These are phyloP conservation scores for Eulithis testata DNA, from an alignment of 2,888 invertebrate genomes.

Conservation along the genomic window DNA sequence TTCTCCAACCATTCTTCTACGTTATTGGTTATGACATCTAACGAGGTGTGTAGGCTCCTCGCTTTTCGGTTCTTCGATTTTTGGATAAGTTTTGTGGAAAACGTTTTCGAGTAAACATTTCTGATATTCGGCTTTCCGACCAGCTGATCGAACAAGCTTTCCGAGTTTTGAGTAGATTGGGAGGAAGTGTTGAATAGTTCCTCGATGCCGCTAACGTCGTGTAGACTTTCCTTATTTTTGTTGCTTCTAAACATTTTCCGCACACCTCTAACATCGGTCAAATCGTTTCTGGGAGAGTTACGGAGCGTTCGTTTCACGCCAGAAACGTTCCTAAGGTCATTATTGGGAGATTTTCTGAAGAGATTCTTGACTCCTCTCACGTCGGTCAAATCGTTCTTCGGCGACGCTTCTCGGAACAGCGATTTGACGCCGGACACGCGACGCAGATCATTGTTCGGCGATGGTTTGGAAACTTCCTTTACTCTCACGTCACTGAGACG, in stretches of 20 bases:
- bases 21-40: slow-evolving; percentile 52
- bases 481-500: slow-evolving; percentile 60
- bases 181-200: slow-evolving; percentile 60
- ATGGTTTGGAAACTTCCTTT: slow-evolving; percentile 48
- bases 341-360: slow-evolving; percentile 57
- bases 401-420: slow-evolving; percentile 53
- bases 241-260: slow-evolving; percentile 52
- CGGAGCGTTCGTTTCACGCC: slow-evolving; percentile 61
- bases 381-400: slow-evolving; percentile 66
- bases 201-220: slow-evolving; percentile 69
- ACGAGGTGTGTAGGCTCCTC: slow-evolving; percentile 49
- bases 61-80: slow-evolving; percentile 41
- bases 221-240: slow-evolving; percentile 42
- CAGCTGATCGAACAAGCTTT: slow-evolving; percentile 60
- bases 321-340: slow-evolving; percentile 67
- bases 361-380: slow-evolving; percentile 67
- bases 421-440: slow-evolving; percentile 59
- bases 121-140: slow-evolving; percentile 59
- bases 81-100: slow-evolving; percentile 40
- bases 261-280: slow-evolving; percentile 65
- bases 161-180: slow-evolving; percentile 43
- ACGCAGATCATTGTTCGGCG: slow-evolving; percentile 52
- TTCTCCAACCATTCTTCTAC: slow-evolving; percentile 65
- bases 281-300: slow-evolving; percentile 61
- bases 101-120: slow-evolving; percentile 65